Conservation (phyloP, 1,140 invertebrate genomes). For the Aleiodes sp. region DNA sequence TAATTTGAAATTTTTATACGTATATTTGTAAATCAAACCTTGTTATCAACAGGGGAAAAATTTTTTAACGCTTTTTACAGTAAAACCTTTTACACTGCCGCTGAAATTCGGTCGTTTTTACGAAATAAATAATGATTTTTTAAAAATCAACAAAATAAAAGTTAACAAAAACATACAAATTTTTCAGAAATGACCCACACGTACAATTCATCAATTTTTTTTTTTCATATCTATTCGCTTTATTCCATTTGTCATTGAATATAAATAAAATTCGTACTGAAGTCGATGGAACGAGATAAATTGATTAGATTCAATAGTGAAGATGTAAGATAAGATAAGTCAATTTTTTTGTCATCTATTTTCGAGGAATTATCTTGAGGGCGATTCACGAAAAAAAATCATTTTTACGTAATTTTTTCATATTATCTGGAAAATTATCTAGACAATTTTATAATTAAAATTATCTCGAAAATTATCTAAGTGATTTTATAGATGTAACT, state of each 20-base stretch:
- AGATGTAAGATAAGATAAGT: no score
- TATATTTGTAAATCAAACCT: constrained; percentile 33
- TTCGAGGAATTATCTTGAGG: no score
- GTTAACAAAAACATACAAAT: constrained; percentile 13
- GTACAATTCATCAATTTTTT: not conserved
- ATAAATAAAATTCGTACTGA: no score
- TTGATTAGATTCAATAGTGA: no score
- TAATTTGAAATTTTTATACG: constrained; percentile 40
- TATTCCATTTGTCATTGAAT: not conserved
- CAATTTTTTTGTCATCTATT: no score
- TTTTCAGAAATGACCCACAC: not conserved
- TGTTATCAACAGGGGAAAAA: constrained; percentile 19
- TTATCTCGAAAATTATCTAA: no score
- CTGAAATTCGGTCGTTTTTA: constrained; percentile 18
- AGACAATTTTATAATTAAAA: no score
- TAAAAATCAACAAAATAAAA: not conserved
- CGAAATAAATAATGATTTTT: not conserved
- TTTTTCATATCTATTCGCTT: not conserved
- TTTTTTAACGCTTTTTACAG: constrained; percentile 49
- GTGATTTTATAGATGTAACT: no score
- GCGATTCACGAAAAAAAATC: no score
- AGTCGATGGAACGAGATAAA: no score
- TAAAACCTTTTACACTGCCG: constrained; percentile 39
- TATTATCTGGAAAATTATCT: no score
- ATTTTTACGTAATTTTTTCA: no score